These are phyloP conservation scores for Orbicella faveolata DNA, from an alignment of 64 coral and sea anemone genomes.

Conservation along the genomic window DNA sequence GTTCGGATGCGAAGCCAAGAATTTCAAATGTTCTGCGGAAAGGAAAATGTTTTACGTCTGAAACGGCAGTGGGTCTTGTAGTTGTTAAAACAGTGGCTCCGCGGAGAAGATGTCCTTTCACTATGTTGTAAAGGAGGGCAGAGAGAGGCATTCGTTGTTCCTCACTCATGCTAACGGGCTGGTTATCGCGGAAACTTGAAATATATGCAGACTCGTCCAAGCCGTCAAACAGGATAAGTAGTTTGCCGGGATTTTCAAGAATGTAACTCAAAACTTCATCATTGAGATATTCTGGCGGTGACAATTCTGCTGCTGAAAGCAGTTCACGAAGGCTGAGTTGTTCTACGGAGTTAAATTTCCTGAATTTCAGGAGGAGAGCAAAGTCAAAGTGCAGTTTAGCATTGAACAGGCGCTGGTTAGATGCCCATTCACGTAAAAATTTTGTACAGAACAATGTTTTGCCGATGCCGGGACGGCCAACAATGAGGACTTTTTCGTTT, in stretches of 20 bases:
- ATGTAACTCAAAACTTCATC: slow-evolving; percentile 46
- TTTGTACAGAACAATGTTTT: slow-evolving; percentile 38
- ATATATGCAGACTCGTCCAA: slow-evolving; percentile 46
- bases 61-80: slow-evolving; percentile 34
- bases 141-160: not conserved
- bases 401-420: not conserved
- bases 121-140: not conserved
- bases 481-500: slow-evolving; percentile 18
- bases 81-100: slow-evolving; percentile 34
- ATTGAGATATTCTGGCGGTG: slow-evolving; percentile 14
- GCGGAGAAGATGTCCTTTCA: slow-evolving; percentile 15
- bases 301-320: not conserved
- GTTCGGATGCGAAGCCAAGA: slow-evolving; percentile 34
- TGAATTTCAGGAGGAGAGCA: slow-evolving; percentile 45
- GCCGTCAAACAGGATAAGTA: slow-evolving; percentile 58
- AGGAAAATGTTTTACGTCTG: not conserved
- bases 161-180: no score
- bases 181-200: not conserved
- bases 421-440: slow-evolving; percentile 38
- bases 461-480: slow-evolving; percentile 36
- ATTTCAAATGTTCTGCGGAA: slow-evolving; percentile 59
- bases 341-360: not conserved
- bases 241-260: slow-evolving; percentile 13
- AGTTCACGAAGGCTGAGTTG: slow-evolving; percentile 32
- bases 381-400: slow-evolving; percentile 9